Evolutionary conservation across 2,113 vertebrate genomes (phyloP), one percentile per base, ranked within the genome.

Genomic region (Rana temporaria): DNA sequence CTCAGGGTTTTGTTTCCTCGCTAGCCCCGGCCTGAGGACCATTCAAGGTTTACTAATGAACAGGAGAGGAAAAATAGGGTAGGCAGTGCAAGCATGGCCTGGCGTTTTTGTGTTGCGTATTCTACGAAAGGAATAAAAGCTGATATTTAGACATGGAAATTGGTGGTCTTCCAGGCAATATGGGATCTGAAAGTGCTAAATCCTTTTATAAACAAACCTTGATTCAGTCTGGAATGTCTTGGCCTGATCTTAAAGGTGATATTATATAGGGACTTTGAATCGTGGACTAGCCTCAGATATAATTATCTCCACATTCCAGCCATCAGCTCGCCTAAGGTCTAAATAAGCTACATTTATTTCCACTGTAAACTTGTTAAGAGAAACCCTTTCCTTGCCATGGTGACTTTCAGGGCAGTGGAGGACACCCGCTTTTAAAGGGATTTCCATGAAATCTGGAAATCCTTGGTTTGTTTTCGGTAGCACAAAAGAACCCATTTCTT

Each of bases 161-260:
- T 92, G 90, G 89, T 93, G 89, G 87, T 89, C 88, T 92, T 93
- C 89, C 89, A 92, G 87, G 87, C 86, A 91, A 89, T 93, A 92
- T 90, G 87, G 87, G 88, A 92, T 93, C 90, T 90, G 85, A 93
- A 93, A 92, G 90, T 93, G 91, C 89, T 92, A 93, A 95, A 92
- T 92, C 89, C 91, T 93, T 93, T 92, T 90, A 90, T 90, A 94
- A 94, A 93, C 93, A 94, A 95, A 94, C 90, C 81, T 90, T 89
- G 87, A 91, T 92, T 92, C 88, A 90, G 90, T 86, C 86, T 94
- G 92, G 93, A 94, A 94, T 95, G 92, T 90, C 91, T 93, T 94
- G 92, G 92, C 92, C 91, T 92, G 90, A 94, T 94, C 87, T 90
- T 92, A 88, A 90, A 92, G 87, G 87, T 90, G 92, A 93, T 94